Conservation (phyloP, 2,113 vertebrate genomes). For the Neolamprologus tretocephalus region DNA sequence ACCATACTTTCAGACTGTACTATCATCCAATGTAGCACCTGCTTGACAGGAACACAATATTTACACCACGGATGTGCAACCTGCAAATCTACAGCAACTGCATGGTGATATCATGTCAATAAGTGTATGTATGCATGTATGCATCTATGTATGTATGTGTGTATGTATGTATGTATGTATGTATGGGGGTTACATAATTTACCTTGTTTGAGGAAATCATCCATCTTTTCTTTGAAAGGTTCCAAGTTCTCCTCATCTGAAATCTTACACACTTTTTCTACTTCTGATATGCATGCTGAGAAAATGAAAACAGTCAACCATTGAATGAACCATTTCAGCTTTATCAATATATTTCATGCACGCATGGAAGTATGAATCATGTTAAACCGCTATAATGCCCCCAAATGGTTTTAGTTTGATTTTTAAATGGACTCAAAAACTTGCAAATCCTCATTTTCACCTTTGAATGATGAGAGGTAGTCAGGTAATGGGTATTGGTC, state of each 20-base stretch:
- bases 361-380: neutral
- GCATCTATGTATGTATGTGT: neutral
- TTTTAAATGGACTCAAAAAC: neutral
- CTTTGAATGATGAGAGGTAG: neutral
- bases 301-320: neutral
- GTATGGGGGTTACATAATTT: constrained; percentile 19
- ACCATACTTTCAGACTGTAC: neutral
- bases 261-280: constrained; percentile 85
- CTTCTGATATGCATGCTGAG: constrained; percentile 85
- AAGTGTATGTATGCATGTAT: neutral
- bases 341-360: neutral
- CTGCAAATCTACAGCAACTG: neutral
- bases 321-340: neutral
- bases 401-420: neutral
- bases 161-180: neutral
- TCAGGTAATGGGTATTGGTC: neutral
- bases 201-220: constrained; percentile 87
- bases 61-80: neutral
- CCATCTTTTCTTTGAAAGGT: constrained; percentile 95
- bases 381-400: neutral
- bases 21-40: neutral
- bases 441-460: neutral
- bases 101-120: neutral
- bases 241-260: constrained; percentile 88
- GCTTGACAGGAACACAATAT: neutral